Evolutionary conservation across 2,888 invertebrate species (phyloP), one percentile per base, ranked within the genome.

Genomic region (Macropis europaea): DNA sequence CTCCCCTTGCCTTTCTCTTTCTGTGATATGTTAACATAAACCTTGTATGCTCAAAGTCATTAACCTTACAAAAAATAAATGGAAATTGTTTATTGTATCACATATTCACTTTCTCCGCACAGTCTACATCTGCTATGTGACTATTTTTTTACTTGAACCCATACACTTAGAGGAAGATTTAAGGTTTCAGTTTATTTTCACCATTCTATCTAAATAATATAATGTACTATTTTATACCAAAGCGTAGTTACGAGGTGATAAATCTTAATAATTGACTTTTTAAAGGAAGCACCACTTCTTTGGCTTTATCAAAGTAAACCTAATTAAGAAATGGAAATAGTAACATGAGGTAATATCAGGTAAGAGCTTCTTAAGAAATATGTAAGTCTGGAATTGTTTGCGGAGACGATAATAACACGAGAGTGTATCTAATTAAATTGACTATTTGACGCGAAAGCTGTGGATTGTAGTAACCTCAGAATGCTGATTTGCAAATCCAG

Each of bases 401-500:
- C 75, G 70, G 77, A 79, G 73, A 69, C 63, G 17, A 57, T 38
- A 60, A 40, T 54, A 45, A 57, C 56, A 53, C 69, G 60, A 75
- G 73, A 76, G 73, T 63, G 69, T 68, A 56, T 66, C 56, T 69
- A 59, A 63, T 57, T 75, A 48, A 28, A 75, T 53, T 53, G 56
- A 54, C 24, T 38, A 53, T 50, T 76, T 63, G 63, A 78, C 73
- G 73, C 78, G 80, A 77, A 77, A 70, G 63, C 62, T 76, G 50
- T 62, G 62, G 67, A 71, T 68, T 67, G 47, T 69, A 59, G 45
- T 81, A 79, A 76, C 71, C 70, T 73, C 63, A 75, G 64, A 77
- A 81, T 81, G 86, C 85, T 82, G 86, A 84, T 84, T 83, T 84
- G 71, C 81, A 84, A 83, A 87, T 89, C 89, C 86, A 91, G 92